phyloP scores from a whole-genome alignment of 2,113 vertebrate genomes.

The Nymphicus hollandicus region DNA sequence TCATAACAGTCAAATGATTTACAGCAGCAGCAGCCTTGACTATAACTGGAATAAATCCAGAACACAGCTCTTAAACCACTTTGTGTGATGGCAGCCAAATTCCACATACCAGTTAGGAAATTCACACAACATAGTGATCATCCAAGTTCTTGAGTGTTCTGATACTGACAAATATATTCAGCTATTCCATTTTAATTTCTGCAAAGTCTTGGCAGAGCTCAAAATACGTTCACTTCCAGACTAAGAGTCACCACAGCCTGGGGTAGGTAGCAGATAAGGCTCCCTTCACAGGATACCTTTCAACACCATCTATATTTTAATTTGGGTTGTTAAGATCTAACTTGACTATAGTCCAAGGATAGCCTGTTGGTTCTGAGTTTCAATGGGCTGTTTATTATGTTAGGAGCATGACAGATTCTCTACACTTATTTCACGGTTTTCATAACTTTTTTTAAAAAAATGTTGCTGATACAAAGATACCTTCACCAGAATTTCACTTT shows the following conservation, averaged over 20 bases:
- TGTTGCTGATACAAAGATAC: background rate
- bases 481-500: background rate
- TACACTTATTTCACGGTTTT: background rate
- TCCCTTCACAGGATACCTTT: background rate
- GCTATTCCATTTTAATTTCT: conserved; percentile 16
- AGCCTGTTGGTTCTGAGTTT: background rate
- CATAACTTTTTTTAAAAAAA: background rate
- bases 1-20: conserved; percentile 11
- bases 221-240: background rate
- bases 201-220: background rate
- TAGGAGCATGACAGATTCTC: background rate
- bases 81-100: background rate
- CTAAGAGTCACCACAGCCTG: background rate
- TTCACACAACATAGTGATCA: conserved; percentile 7
- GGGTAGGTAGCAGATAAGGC: background rate
- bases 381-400: background rate
- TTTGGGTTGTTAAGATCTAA: background rate
- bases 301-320: background rate
- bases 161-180: conserved; percentile 30
- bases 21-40: background rate
- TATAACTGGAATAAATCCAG: conserved; percentile 32
- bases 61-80: background rate
- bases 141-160: background rate
- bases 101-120: conserved; percentile 39
- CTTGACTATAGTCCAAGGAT: background rate